phyloP scores from a whole-genome alignment of 2,888 invertebrate genomes.

The Zele albiditarsus region DNA sequence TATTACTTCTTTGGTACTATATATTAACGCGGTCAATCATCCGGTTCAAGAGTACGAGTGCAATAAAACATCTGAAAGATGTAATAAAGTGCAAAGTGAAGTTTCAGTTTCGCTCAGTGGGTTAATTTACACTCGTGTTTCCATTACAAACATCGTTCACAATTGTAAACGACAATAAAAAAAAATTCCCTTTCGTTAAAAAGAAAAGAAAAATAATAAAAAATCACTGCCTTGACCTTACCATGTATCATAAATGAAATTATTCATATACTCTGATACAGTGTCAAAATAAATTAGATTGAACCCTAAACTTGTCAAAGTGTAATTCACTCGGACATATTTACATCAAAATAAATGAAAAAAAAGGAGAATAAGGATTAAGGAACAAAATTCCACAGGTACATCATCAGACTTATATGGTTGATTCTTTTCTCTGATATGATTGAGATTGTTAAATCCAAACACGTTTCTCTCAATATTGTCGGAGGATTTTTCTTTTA shows the following conservation, averaged over 20 bases:
- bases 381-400: neutral
- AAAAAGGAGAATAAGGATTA: neutral
- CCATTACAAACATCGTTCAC: neutral
- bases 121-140: slow-evolving; percentile 4
- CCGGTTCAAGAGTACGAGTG: neutral
- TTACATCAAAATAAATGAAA: neutral
- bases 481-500: neutral
- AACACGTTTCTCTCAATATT: neutral
- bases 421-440: neutral
- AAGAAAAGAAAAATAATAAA: neutral
- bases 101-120: neutral
- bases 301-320: neutral
- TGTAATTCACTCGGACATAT: neutral
- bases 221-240: no score
- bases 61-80: neutral
- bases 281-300: neutral
- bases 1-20: neutral
- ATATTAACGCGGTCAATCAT: neutral
- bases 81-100: slow-evolving; percentile 4
- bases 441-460: neutral
- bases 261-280: neutral
- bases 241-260: neutral
- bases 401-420: neutral
- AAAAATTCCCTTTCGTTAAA: neutral
- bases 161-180: neutral